Conservation (phyloP, 2,797 vertebrate genomes). For the Sparus aurata region DNA sequence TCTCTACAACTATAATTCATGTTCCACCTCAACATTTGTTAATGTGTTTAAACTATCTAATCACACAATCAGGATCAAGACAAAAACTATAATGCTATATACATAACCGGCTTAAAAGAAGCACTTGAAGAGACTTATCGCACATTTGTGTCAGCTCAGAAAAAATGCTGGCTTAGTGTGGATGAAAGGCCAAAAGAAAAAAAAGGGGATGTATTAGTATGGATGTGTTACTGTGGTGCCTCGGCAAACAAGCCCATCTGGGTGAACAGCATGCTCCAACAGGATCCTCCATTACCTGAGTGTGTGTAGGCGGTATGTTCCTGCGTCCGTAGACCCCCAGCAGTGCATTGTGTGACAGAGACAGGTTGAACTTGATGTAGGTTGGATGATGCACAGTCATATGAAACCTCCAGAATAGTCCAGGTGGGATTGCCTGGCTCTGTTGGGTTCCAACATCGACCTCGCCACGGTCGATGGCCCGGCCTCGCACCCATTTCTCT, state of each 20-base stretch:
- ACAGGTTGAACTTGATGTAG: conserved; percentile 97
- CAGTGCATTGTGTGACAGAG: conserved; percentile 93
- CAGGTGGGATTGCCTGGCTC: conserved; percentile 95
- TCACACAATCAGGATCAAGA: neutral
- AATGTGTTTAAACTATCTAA: conserved; percentile 1
- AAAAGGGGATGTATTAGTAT: conserved; percentile 18
- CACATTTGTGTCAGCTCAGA: conserved; percentile 6
- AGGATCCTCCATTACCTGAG: conserved; percentile 88
- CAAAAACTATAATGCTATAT: neutral
- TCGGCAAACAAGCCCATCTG: conserved; percentile 58
- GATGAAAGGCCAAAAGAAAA: conserved; percentile 32
- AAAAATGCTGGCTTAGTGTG: conserved; percentile 1
- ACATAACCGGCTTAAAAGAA: conserved; percentile 16
- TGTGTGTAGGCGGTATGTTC: conserved; percentile 96
- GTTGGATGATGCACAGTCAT: conserved; percentile 93
- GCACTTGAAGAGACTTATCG: conserved; percentile 2
- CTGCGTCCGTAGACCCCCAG: conserved; percentile 96
- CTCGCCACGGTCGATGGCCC: conserved; percentile 95
- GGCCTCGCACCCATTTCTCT: conserved; percentile 92
- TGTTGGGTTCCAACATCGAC: conserved; percentile 94
- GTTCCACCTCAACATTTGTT: neutral
- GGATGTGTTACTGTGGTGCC: conserved; percentile 18
- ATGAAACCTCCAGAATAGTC: conserved; percentile 98
- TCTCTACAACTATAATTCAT: neutral
- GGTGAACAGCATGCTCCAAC: conserved; percentile 50